These are phyloP conservation scores for Ricordea florida DNA, from an alignment of 92 coral and sea anemone genomes.

Conservation along the genomic window DNA sequence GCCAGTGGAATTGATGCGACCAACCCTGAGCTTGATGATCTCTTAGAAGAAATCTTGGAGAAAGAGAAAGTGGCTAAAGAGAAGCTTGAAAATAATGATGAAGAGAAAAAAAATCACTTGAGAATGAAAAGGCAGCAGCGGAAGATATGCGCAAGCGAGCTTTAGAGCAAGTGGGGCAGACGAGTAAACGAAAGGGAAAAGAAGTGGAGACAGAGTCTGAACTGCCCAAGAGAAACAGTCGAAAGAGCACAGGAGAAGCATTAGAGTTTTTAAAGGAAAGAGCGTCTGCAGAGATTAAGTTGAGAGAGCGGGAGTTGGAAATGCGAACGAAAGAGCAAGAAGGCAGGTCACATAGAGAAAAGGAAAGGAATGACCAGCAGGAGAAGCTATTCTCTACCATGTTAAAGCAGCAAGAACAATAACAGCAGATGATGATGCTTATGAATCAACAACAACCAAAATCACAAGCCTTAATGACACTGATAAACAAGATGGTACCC, in stretches of 20 bases:
- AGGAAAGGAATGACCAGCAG: constrained; percentile 44
- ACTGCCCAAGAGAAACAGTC: background rate
- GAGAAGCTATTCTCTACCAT: constrained; percentile 10
- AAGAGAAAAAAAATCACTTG: background rate
- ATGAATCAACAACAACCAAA: constrained; percentile 32
- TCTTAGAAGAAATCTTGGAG: too few species aligned
- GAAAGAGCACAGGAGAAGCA: constrained; percentile 5
- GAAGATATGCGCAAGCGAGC: background rate
- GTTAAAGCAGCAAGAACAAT: constrained; percentile 41
- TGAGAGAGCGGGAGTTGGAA: constrained; percentile 28
- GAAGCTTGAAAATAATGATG: background rate
- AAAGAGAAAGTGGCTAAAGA: constrained; percentile 25
- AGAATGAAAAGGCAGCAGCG: constrained; percentile 3
- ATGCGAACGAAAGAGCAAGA: constrained; percentile 37
- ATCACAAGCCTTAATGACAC: background rate
- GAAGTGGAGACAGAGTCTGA: background rate
- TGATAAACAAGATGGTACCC: constrained; percentile 18
- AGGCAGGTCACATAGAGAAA: constrained; percentile 23
- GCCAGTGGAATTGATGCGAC: too few species aligned
- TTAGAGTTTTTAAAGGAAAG: constrained; percentile 9
- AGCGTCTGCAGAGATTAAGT: constrained; percentile 3
- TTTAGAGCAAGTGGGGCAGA: constrained; percentile 1
- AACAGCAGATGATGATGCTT: constrained; percentile 30
- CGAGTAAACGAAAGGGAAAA: background rate
- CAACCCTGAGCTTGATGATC: too few species aligned